Percentiles rank a stretch among this genome's conserved stretches.
Evolutionary conservation across 2,113 vertebrate genomes (phyloP).

Genomic region (Etheostoma spectabile): DNA sequence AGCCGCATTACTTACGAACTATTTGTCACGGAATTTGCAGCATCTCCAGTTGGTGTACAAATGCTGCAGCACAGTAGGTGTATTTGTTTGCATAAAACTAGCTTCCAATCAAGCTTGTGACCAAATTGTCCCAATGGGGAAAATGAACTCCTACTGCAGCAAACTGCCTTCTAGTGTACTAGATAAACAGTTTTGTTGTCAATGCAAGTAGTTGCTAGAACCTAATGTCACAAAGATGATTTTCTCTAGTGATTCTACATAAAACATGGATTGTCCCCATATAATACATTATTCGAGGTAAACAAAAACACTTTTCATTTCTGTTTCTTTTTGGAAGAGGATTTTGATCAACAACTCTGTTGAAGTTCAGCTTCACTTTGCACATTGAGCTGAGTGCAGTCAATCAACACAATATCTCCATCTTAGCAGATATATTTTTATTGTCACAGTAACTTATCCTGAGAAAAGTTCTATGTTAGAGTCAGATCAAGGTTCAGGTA

Average conservation of each 20-base stretch:
- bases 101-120: constrained; percentile 48
- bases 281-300: not conserved
- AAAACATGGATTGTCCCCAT: not conserved
- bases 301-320: not conserved
- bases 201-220: constrained; percentile 2
- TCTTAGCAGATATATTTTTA: not conserved
- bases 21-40: constrained; percentile 84
- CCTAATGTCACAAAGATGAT: constrained; percentile 10
- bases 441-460: not conserved
- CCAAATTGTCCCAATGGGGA: constrained; percentile 30
- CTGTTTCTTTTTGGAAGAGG: not conserved
- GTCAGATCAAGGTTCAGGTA: not conserved
- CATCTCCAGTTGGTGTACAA: constrained; percentile 60
- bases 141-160: constrained; percentile 50
- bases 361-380: not conserved
- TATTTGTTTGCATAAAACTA: constrained; percentile 70
- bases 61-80: constrained; percentile 71
- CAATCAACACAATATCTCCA: not conserved
- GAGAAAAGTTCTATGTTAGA: not conserved
- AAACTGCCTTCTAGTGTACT: constrained; percentile 10
- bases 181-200: constrained; percentile 14
- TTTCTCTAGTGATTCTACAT: constrained; percentile 5
- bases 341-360: not conserved
- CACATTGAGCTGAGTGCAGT: not conserved
- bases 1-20: constrained; percentile 85